Evolutionary conservation across 2,797 vertebrate genomes (phyloP).

Genomic region (Nyctibius grandis): DNA sequence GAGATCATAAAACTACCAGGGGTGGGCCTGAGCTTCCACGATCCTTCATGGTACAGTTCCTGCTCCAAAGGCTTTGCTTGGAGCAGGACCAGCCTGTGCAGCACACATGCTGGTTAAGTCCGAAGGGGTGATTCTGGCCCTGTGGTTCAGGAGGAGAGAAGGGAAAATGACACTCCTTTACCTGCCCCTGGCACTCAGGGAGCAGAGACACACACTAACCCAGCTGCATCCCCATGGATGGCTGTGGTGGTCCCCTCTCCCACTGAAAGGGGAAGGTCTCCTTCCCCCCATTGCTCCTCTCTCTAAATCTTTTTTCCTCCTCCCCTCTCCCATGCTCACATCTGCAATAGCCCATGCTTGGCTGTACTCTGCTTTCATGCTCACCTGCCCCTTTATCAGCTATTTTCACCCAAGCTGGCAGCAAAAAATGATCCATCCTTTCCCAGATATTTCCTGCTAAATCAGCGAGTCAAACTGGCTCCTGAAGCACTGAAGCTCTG

Average conservation of each 20-base stretch:
- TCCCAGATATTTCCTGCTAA: background rate
- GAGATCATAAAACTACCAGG: background rate
- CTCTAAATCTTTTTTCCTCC: background rate
- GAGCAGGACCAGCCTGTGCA: background rate
- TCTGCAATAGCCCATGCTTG: background rate
- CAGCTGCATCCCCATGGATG: background rate
- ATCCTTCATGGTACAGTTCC: background rate
- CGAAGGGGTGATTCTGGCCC: background rate
- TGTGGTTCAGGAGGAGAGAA: background rate
- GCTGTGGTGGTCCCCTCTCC: background rate
- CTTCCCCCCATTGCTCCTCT: background rate
- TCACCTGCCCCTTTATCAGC: background rate
- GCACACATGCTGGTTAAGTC: background rate
- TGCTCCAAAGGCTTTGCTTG: background rate
- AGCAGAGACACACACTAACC: accelerated
- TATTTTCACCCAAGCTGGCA: background rate
- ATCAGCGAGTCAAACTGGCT: background rate
- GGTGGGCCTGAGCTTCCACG: background rate
- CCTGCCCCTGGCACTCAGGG: background rate
- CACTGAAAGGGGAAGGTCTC: background rate
- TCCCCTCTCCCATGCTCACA: accelerated
- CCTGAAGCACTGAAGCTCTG: background rate
- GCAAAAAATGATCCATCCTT: background rate
- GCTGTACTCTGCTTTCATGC: background rate
- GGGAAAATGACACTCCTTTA: background rate